Conservation (phyloP, 2,888 invertebrate species). For the Agrochola lychnidis region DNA sequence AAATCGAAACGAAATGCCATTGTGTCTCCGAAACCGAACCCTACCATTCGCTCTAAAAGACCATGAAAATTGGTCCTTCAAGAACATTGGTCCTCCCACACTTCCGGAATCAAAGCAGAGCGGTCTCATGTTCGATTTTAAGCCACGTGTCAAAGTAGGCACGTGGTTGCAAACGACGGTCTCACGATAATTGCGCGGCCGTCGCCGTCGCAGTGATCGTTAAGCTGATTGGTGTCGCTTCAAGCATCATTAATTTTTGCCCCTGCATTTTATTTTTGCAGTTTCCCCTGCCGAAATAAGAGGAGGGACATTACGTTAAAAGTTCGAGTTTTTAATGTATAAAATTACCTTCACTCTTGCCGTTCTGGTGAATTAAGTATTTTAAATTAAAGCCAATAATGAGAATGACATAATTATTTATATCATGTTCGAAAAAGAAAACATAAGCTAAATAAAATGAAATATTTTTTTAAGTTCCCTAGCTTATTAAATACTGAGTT, state of each 20-base stretch:
- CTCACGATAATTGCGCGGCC: conserved; percentile 41
- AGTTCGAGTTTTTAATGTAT: conserved; percentile 35
- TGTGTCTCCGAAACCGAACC: neutral
- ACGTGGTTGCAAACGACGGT: conserved; percentile 45
- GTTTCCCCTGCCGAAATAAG: conserved; percentile 29
- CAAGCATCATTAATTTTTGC: conserved; percentile 60
- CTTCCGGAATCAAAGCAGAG: conserved; percentile 14
- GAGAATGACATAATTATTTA: neutral
- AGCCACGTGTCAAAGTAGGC: conserved; percentile 19
- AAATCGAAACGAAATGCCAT: neutral
- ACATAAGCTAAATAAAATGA: neutral
- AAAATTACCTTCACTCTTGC: conserved; percentile 11
- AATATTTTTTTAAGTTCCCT: neutral
- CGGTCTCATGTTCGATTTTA: conserved; percentile 23
- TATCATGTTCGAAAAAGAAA: neutral
- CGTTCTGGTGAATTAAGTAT: conserved; percentile 8
- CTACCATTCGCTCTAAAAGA: neutral
- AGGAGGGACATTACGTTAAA: conserved; percentile 15
- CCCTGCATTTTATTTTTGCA: conserved; percentile 59
- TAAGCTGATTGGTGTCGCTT: conserved; percentile 61
- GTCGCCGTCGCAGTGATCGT: conserved; percentile 37
- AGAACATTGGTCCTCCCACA: neutral
- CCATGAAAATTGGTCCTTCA: conserved; percentile 1
- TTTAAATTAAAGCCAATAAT: neutral
- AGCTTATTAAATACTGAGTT: neutral